Evolutionary conservation across 2,888 invertebrate genomes (phyloP), one percentile per base, ranked within the genome.

Genomic region (Lypha dubia): DNA sequence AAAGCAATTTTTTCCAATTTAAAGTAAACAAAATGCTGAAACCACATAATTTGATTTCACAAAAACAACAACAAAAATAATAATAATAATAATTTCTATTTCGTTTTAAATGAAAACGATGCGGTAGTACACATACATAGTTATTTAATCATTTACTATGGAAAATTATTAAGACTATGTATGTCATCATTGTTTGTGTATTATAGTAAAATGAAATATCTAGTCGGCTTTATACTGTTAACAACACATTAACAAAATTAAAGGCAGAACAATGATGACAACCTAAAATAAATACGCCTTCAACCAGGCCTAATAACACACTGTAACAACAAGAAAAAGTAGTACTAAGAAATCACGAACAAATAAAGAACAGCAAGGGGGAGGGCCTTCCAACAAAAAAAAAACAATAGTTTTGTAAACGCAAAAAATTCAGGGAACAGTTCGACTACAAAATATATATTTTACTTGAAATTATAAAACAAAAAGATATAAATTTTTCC

Each of bases 1-100:
- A 79, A 35, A 20, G 32, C 53, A 75, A n/a, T n/a, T n/a, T 65
- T 68, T 60, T 44, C 3, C 62, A 67, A 62, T 51, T 46, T 22
- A 35, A 68, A 79, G 3, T 53, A n/a, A 79, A n/a, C 62, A 81
- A 81, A 74, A 60, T 74, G 68, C 56, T 73, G 56, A 77, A 80
- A 84, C 84, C 84, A 73, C 84, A 80, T 62, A 74, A 73, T 81
- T 84, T 80, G 32, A 7, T 73, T 35, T 41, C 60, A 60, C 9
- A 56, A 65, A 44, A 65, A n/a, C n/a, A n/a, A n/a, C n/a, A n/a
- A n/a, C n/a, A n/a, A n/a, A n/a, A n/a, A n/a, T n/a, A n/a, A n/a
- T n/a, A 51, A 65, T 38, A 58, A 75, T 13, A 38, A 32, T 35
- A 20, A 62, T 63, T 70, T 81, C n/a, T 15, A 76, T 63, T 76